phyloP scores from a whole-genome alignment of 2,888 invertebrate species.

The Cerastoderma edule region DNA sequence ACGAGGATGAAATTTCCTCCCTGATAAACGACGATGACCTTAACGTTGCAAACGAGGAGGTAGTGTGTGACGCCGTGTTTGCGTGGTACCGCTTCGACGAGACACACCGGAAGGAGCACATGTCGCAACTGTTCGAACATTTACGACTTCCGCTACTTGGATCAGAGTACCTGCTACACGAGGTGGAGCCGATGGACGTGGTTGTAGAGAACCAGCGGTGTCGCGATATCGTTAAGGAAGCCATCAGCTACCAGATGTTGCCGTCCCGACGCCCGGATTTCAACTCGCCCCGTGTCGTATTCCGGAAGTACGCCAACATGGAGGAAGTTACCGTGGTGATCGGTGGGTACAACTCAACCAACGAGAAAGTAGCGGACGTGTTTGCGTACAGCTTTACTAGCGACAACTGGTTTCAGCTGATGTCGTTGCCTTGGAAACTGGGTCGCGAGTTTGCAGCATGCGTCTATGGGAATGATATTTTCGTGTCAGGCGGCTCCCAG shows the following conservation, averaged over 20 bases:
- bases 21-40: slow-evolving; percentile 92
- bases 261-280: slow-evolving; percentile 68
- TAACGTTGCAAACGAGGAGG: slow-evolving; percentile 94
- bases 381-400: slow-evolving; percentile 66
- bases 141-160: slow-evolving; percentile 72
- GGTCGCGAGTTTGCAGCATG: slow-evolving; percentile 69
- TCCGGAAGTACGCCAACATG: slow-evolving; percentile 65
- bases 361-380: slow-evolving; percentile 69
- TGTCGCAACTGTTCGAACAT: slow-evolving; percentile 80
- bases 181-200: slow-evolving; percentile 68
- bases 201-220: slow-evolving; percentile 65
- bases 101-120: slow-evolving; percentile 84
- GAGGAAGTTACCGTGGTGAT: slow-evolving; percentile 70
- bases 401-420: slow-evolving; percentile 66
- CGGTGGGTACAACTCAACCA: slow-evolving; percentile 67
- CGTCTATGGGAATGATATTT: slow-evolving; percentile 71
- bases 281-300: slow-evolving; percentile 64
- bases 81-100: slow-evolving; percentile 88
- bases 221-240: slow-evolving; percentile 69
- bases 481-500: slow-evolving; percentile 71
- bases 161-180: slow-evolving; percentile 70
- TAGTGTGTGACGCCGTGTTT: slow-evolving; percentile 90
- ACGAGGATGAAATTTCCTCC: slow-evolving; percentile 90
- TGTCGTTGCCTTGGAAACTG: slow-evolving; percentile 63
- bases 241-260: slow-evolving; percentile 73